Conservation (phyloP, 2,113 vertebrate genomes). For the Erythrocebus patas region DNA sequence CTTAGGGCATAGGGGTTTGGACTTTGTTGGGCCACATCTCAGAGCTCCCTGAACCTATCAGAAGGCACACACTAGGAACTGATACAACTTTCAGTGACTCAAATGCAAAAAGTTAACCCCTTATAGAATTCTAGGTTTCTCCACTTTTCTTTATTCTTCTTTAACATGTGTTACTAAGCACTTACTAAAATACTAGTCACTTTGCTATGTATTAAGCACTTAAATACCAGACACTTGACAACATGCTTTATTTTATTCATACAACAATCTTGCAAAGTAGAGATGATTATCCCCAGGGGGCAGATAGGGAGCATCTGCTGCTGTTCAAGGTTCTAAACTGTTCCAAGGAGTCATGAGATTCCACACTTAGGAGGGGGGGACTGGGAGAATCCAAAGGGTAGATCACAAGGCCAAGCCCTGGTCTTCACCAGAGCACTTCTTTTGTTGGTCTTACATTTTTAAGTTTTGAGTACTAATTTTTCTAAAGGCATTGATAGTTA, state of each 20-base stretch:
- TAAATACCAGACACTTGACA: neutral
- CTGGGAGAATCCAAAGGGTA: neutral
- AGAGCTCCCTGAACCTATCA: neutral
- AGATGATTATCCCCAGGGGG: neutral
- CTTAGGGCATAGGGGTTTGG: neutral
- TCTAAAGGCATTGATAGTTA: neutral
- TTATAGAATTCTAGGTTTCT: neutral
- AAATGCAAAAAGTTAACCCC: neutral
- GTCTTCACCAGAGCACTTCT: neutral
- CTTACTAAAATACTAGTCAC: neutral
- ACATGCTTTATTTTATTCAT: neutral
- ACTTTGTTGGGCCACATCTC: neutral
- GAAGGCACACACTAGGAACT: neutral
- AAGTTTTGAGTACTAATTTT: neutral
- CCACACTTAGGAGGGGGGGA: accelerated
- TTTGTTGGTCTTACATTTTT: neutral
- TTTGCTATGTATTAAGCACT: neutral
- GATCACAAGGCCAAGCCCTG: neutral
- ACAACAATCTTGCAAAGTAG: neutral
- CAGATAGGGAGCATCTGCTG: neutral
- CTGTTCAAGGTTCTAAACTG: neutral
- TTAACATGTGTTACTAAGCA: neutral
- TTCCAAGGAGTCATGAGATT: neutral
- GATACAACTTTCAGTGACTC: neutral
- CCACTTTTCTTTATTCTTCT: neutral